Conservation (phyloP, 2,113 vertebrate genomes). For the Peromyscus maniculatus region DNA sequence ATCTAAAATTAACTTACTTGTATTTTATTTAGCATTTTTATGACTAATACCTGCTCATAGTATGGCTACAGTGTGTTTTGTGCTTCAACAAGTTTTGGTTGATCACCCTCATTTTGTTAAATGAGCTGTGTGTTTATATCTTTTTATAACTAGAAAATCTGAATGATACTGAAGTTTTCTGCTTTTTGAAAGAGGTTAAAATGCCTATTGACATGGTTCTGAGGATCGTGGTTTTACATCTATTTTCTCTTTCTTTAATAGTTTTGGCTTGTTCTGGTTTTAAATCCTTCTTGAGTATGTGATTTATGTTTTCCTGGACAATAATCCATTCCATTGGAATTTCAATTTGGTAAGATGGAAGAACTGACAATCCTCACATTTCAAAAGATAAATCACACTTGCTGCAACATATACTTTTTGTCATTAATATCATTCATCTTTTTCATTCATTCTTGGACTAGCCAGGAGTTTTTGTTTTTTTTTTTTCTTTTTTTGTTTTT, state of each 20-base stretch:
- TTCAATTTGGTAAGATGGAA: not conserved
- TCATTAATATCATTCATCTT: not conserved
- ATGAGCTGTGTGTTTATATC: not conserved
- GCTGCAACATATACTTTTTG: not conserved
- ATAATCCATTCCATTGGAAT: not conserved
- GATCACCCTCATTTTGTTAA: not conserved
- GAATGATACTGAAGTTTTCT: not conserved
- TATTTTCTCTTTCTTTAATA: constrained; percentile 16
- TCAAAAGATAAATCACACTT: not conserved
- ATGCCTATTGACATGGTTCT: not conserved
- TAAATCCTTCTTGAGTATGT: not conserved
- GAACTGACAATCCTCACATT: not conserved
- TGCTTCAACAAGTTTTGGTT: not conserved
- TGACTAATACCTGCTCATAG: not conserved
- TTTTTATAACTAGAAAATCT: not conserved
- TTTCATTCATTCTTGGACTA: not conserved
- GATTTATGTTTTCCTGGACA: not conserved
- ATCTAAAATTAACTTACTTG: not conserved
- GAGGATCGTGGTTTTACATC: not conserved
- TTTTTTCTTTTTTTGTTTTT: not conserved
- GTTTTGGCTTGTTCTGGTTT: constrained; percentile 6
- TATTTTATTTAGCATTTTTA: constrained; percentile 30
- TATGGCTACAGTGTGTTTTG: not conserved
- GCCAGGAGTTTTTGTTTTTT: not conserved
- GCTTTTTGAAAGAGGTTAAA: not conserved